Evolutionary conservation across 2,113 vertebrate genomes (phyloP), one percentile per base, ranked within the genome.

Genomic region (Campylorhamphus procurvoides): DNA sequence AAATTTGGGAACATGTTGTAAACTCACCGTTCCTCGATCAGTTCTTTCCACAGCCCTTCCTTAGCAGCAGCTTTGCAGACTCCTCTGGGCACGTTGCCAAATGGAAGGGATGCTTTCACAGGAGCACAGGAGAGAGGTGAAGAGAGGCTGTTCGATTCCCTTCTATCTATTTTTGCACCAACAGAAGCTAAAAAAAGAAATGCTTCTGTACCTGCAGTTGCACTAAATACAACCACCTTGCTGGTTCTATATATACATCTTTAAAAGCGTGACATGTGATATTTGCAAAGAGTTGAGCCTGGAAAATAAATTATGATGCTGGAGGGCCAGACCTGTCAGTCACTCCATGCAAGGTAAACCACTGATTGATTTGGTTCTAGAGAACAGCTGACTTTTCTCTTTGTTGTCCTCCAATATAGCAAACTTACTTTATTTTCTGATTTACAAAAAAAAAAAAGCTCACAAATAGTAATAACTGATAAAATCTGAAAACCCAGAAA

Each of bases 251-350:
- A 66, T 76, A 86, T 88, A 77, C 55, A 39, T 96, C 91, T 90
- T 84, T 81, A 56, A 87, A 93, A 95, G 71, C 53, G 24, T 75
- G 74, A 93, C 71, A 92, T 91, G 78, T 66, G 59, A 87, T 68
- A 84, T 69, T 84, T 44, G n/a, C 81, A 84, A 75, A 96, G 80
- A 47, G 73, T 42, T 55, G 92, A 95, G 69, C 63, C 87, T 89
- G 71, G 84, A 92, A 92, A 95, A 87, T 78, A 97, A 96, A 97
- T 94, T 90, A 64, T 66, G 3, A 67, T 92, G 91, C 67, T 80
- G 81, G 81, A 94, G 94, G 76, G 53, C 13, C 50, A 93, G 64
- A 90, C 79, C 46, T 96, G 64, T 83, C 93, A 87, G 56, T 96
- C 74, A 87, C 29, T 94, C 84, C 8, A 0, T 71, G 81, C 75